A percentile compares a stretch with the other conserved stretches of the same genome.
phyloP scores from a whole-genome alignment of 2,888 invertebrate species.

The Crocallis elinguaria region DNA sequence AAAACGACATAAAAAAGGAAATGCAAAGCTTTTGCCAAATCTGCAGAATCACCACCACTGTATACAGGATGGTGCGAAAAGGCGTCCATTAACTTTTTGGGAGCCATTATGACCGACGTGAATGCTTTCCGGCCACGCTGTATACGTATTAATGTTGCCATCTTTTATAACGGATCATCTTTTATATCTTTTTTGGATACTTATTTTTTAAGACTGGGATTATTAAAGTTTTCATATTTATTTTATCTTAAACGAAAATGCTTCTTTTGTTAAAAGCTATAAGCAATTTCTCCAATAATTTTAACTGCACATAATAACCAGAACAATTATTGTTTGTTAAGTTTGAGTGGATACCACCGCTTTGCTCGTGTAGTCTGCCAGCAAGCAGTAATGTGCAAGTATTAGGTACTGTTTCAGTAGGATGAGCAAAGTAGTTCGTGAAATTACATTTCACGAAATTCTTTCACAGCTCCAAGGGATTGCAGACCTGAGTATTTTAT shows the following conservation, averaged over 20 bases:
- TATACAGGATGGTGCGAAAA: slow-evolving; percentile 45
- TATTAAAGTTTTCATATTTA: slow-evolving; percentile 9
- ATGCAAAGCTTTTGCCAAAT: slow-evolving; percentile 44
- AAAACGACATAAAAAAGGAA: slow-evolving; percentile 36
- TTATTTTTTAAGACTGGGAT: slow-evolving; percentile 40
- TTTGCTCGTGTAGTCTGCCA: no score
- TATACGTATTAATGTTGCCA: slow-evolving; percentile 40
- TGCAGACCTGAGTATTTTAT: no score
- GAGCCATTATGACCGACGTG: slow-evolving; percentile 50
- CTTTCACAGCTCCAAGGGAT: no score
- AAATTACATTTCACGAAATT: no score
- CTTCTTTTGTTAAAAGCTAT: no score
- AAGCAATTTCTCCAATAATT: no score
- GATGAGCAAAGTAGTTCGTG: no score
- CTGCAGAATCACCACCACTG: slow-evolving; percentile 53
- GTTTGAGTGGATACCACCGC: no score
- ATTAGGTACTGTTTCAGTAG: no score
- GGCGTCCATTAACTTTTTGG: slow-evolving; percentile 66
- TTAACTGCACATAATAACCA: no score
- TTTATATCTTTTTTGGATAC: slow-evolving; percentile 51
- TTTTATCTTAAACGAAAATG: background rate
- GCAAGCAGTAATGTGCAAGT: no score
- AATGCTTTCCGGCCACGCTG: slow-evolving; percentile 52
- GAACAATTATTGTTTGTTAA: no score
- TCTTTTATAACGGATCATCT: slow-evolving; percentile 48